Percentiles rank a stretch among this genome's conserved stretches.
phyloP scores from a whole-genome alignment of 2,888 invertebrate genomes.

The Drosophila barbarae region DNA sequence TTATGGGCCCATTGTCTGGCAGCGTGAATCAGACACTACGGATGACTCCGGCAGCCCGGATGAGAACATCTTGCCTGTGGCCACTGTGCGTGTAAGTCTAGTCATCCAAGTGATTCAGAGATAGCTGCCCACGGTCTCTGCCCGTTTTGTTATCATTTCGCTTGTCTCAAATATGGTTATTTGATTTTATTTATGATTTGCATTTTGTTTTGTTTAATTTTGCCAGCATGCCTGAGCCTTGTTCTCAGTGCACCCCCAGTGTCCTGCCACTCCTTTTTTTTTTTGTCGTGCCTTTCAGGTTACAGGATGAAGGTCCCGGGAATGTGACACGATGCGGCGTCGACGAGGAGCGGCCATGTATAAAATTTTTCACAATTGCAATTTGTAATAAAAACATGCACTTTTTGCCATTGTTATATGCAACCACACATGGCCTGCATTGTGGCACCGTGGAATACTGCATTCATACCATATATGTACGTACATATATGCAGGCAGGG shows the following conservation, averaged over 20 bases:
- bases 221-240: slow-evolving; percentile 14
- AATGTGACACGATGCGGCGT: slow-evolving; percentile 65
- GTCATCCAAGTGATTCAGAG: slow-evolving; percentile 53
- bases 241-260: slow-evolving; percentile 2
- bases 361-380: slow-evolving; percentile 73
- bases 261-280: slow-evolving; percentile 11
- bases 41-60: slow-evolving; percentile 87
- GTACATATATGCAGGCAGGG: slow-evolving; percentile 12
- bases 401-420: slow-evolving; percentile 70
- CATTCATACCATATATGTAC: slow-evolving; percentile 10
- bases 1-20: slow-evolving; percentile 26
- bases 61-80: slow-evolving; percentile 82
- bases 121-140: slow-evolving; percentile 9
- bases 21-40: slow-evolving; percentile 84
- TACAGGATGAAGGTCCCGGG: slow-evolving; percentile 40
- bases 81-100: slow-evolving; percentile 54
- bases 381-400: slow-evolving; percentile 74
- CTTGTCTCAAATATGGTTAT: slow-evolving; percentile 15
- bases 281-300: slow-evolving; percentile 10
- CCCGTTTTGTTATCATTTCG: slow-evolving; percentile 30
- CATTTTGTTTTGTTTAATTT: slow-evolving; percentile 40
- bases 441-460: slow-evolving; percentile 5
- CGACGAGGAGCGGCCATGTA: slow-evolving; percentile 62
- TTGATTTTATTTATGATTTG: slow-evolving; percentile 42
- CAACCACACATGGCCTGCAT: slow-evolving; percentile 26